Percentiles rank a stretch among this genome's conserved stretches.
phyloP scores from a whole-genome alignment of 30 jellyfish, hydroid and myxozoan genomes.

The Pelagia noctiluca region DNA sequence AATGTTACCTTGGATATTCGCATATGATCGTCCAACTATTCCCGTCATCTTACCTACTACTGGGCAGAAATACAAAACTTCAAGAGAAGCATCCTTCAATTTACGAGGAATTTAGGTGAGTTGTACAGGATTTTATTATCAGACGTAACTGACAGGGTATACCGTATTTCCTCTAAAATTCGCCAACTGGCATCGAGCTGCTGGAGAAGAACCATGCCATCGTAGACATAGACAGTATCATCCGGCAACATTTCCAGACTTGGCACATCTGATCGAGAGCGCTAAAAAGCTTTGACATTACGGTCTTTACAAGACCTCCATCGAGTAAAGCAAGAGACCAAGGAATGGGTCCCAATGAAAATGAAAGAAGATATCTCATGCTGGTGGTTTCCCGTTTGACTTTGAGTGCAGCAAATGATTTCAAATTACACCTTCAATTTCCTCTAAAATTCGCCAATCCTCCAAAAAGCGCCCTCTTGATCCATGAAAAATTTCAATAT shows the following conservation, averaged over 20 bases:
- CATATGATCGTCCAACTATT: conserved; percentile 68
- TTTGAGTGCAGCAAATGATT: conserved; percentile 27
- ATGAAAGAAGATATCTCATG: conserved; percentile 17
- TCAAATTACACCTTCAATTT: conserved; percentile 12
- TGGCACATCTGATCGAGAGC: conserved; percentile 11
- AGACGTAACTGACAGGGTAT: too few relatives aligned
- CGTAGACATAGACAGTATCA: conserved; percentile 21
- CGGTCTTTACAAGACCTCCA: too few relatives aligned
- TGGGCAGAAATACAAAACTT: conserved; percentile 38
- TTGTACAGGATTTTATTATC: neutral
- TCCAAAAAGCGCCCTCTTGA: neutral
- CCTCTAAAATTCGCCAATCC: neutral
- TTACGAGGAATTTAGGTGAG: conserved; percentile 32
- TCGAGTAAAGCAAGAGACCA: too few relatives aligned
- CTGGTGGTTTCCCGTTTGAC: conserved; percentile 26
- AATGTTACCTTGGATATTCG: conserved; percentile 39
- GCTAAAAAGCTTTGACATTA: conserved; percentile 27
- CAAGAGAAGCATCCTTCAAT: conserved; percentile 42
- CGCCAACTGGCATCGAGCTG: conserved; percentile 59
- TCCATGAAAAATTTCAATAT: too few relatives aligned
- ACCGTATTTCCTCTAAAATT: neutral
- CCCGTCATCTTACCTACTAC: conserved; percentile 36
- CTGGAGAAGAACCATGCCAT: conserved; percentile 46
- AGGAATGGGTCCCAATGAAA: conserved; percentile 52
- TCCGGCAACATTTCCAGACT: conserved; percentile 4